Conservation (phyloP, 2,113 vertebrate genomes). For the Pantherophis guttatus region DNA sequence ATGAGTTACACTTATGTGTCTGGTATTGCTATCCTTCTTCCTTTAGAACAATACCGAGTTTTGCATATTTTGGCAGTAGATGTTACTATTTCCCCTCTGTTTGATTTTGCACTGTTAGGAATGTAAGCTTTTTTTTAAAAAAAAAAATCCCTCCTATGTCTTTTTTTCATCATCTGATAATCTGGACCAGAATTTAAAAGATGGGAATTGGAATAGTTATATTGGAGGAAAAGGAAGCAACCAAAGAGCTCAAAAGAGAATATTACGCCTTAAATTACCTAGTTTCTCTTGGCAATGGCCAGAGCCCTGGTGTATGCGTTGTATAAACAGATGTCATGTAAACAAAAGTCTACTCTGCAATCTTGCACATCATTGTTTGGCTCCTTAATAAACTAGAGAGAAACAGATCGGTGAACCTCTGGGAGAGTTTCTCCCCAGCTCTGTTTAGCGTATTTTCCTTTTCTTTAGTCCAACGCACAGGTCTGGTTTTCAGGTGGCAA, state of each 20-base stretch:
- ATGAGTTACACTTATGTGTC: neutral
- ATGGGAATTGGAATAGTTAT: neutral
- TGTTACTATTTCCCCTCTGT: conserved; percentile 30
- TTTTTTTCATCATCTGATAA: neutral
- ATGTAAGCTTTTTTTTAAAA: neutral
- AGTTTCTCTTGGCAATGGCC: neutral
- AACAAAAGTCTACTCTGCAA: conserved; percentile 14
- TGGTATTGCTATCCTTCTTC: neutral
- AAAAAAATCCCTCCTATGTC: too few relatives aligned
- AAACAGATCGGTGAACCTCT: neutral
- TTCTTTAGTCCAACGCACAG: neutral
- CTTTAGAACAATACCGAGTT: neutral
- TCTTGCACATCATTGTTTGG: conserved; percentile 5
- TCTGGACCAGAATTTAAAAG: neutral
- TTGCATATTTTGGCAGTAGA: conserved; percentile 21
- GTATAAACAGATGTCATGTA: neutral
- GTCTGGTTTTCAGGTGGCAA: neutral
- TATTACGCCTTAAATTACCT: neutral
- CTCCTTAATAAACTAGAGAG: neutral
- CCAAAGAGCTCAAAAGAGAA: neutral
- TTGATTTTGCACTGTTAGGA: conserved; percentile 24
- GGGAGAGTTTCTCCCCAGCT: neutral
- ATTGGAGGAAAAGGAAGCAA: neutral
- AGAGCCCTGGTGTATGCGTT: neutral
- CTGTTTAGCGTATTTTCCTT: neutral